These are phyloP conservation scores for Epistrophella euchroma DNA, from an alignment of 2,888 invertebrate species.

Conservation along the genomic window DNA sequence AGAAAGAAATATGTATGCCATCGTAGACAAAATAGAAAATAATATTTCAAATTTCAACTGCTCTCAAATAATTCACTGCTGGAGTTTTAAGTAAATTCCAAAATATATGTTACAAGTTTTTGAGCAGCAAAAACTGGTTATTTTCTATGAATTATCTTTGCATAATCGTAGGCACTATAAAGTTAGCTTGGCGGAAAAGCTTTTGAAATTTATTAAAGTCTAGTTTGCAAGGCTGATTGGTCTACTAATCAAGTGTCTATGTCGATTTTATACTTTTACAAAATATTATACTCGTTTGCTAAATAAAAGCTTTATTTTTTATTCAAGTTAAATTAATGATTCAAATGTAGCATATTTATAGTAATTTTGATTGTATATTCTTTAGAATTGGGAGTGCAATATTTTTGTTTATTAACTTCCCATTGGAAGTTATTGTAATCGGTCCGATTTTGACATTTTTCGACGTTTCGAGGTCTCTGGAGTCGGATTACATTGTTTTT, in stretches of 20 bases:
- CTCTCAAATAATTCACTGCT: not conserved
- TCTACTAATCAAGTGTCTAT: not conserved
- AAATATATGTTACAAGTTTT: not conserved
- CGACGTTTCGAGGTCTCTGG: no score
- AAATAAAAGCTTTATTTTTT: not conserved
- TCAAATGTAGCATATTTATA: no score
- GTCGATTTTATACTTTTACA: not conserved
- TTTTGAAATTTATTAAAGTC: not conserved
- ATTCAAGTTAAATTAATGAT: not conserved
- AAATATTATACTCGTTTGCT: not conserved
- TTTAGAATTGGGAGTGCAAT: no score
- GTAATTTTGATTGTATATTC: no score
- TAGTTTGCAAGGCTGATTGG: not conserved
- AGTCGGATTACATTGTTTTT: no score
- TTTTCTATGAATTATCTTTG: not conserved
- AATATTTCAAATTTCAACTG: not conserved
- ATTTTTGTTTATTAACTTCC: no score
- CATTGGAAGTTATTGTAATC: no score
- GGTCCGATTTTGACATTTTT: no score
- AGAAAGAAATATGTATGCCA: no score
- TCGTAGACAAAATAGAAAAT: no score
- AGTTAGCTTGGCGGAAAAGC: not conserved
- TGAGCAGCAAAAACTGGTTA: not conserved
- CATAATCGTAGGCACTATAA: not conserved
- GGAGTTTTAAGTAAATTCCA: not conserved